phyloP scores from a whole-genome alignment of 2,797 vertebrate genomes.

The Malurus leucopterus region DNA sequence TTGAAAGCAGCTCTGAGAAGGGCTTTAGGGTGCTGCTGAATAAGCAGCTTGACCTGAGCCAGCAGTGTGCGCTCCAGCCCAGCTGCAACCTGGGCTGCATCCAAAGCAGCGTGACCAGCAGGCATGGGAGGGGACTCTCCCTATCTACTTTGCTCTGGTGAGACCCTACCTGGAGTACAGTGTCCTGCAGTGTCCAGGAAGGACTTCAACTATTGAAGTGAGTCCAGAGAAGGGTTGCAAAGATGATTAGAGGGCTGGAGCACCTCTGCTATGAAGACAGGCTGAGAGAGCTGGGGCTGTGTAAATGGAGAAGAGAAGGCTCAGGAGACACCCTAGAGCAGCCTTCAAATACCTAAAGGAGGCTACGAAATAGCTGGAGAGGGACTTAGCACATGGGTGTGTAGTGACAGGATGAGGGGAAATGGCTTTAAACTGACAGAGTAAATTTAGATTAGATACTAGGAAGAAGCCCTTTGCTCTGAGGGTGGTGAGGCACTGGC shows the following conservation, averaged over 20 bases:
- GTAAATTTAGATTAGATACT: neutral
- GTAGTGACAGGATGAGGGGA: neutral
- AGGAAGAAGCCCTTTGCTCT: neutral
- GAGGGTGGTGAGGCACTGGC: neutral
- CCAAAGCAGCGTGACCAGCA: neutral
- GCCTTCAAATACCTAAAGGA: neutral
- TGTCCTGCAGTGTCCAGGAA: neutral
- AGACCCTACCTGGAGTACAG: neutral
- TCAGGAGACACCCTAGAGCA: neutral
- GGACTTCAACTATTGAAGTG: neutral
- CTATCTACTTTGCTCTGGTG: neutral
- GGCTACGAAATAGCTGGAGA: neutral
- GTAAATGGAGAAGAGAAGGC: neutral
- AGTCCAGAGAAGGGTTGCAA: neutral
- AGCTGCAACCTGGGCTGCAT: neutral
- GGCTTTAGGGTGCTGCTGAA: neutral
- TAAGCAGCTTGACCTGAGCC: neutral
- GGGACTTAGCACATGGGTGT: neutral
- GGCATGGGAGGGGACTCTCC: neutral
- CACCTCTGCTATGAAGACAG: neutral
- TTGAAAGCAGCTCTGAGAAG: neutral
- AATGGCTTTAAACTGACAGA: neutral
- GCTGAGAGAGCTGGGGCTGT: neutral
- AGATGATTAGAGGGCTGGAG: neutral
- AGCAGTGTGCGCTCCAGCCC: rapidly evolving